Evolutionary conservation across 2,888 invertebrate genomes (phyloP).

Genomic region (Nebria brevicollis): DNA sequence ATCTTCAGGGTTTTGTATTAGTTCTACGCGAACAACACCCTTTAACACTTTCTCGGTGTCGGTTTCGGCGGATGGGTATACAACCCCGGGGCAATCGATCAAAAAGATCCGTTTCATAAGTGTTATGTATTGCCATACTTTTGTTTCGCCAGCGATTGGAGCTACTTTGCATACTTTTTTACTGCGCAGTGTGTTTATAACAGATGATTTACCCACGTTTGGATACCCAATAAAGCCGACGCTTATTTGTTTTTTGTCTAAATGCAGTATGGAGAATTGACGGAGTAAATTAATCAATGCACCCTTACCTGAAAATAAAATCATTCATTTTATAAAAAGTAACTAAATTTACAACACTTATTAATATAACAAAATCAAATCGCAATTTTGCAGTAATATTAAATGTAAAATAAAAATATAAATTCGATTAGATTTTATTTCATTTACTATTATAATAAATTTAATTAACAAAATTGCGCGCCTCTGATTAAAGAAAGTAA

Average conservation of each 20-base stretch:
- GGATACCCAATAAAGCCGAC: slow-evolving; percentile 99
- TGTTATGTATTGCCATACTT: slow-evolving; percentile 99
- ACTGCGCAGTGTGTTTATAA: slow-evolving; percentile 94
- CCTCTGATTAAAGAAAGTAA: no score
- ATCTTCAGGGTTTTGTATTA: slow-evolving; percentile 93
- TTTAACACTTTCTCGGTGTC: slow-evolving; percentile 96
- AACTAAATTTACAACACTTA: no score
- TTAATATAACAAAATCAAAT: no score
- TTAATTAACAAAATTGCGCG: no score
- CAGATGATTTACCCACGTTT: slow-evolving; percentile 98
- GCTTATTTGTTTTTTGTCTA: slow-evolving; percentile 98
- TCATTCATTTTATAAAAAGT: neutral
- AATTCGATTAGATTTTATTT: no score
- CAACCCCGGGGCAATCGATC: slow-evolving; percentile 99
- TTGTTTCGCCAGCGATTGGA: slow-evolving; percentile 97
- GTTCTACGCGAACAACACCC: slow-evolving; percentile 96
- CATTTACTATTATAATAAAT: no score
- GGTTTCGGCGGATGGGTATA: slow-evolving; percentile 95
- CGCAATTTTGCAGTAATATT: no score
- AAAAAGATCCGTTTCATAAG: slow-evolving; percentile 96
- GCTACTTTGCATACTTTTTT: slow-evolving; percentile 99
- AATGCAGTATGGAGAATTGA: slow-evolving; percentile 93
- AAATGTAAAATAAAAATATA: no score
- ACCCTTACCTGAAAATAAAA: slow-evolving; percentile 73
- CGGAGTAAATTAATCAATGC: slow-evolving; percentile 94